Base-by-base conservation (phyloP, 2,888 invertebrate genomes). In the Oligia strigilis region DNA sequence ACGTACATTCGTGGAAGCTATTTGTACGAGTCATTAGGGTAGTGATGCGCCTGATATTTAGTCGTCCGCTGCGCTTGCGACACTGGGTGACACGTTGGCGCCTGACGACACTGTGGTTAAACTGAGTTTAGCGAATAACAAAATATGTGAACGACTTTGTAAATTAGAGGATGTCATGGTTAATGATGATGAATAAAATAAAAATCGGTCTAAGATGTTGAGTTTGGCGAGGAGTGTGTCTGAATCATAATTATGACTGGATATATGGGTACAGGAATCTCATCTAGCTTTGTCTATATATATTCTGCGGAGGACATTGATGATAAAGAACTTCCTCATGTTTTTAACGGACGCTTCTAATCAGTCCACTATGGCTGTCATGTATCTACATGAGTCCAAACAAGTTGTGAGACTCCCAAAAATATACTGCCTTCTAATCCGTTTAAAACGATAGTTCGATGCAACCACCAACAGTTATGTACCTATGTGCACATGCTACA, bases 41-140 rank as follows among this genome's bases (percentile, higher is more conserved):
- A 93, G 93, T 93, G 95, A 95, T 95, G 96, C 93, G 93, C 91
- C 92, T 95, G 95, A 95, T 95, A 95, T 95, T 95, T 94, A 93
- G 93, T 91, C 92, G 94, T 92, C 93, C 92, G 91, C 85, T 83
- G 90, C 85, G 90, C 91, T 95, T 95, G 92, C 95, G 91, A 92
- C 94, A 95, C 89, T 90, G 86, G 90, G 92, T 93, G 94, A 95
- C 95, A 95, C 94, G 94, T 95, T 92, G 87, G 82, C 84, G 87
- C 82, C 82, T 52, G 67, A 1, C 14, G 40, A 74, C 81, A 86
- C 75, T 66, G 71, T 73, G 13, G 58, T 72, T 87, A 67, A 89
- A 78, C 79, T 46, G 40, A 52, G 79, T 52, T 88, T 72, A 77
- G 66, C 14, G 1, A 67, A 65, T 14, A 36, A 29, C 2, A 9